These are phyloP conservation scores for Cepaea nemoralis DNA, from an alignment of 1,140 invertebrate species.

Conservation along the genomic window DNA sequence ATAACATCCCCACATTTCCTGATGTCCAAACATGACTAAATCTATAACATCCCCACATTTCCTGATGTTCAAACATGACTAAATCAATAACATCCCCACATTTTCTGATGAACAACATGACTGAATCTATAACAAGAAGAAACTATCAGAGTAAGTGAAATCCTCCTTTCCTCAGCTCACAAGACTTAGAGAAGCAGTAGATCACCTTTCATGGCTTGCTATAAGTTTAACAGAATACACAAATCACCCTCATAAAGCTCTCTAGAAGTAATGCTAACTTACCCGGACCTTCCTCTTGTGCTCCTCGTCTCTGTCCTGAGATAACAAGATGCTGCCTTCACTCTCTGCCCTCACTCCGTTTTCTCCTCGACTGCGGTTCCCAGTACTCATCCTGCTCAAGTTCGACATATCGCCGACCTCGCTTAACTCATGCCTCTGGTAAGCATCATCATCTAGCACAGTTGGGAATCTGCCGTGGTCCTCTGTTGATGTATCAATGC, in stretches of 20 bases:
- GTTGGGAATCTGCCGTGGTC: not conserved
- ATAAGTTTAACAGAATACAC: slow-evolving; percentile 4
- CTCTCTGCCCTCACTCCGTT: not conserved
- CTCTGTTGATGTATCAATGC: not conserved
- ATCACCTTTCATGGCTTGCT: no score
- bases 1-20: no score
- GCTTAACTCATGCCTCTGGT: not conserved
- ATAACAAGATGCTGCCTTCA: slow-evolving; percentile 30
- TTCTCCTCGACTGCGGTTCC: not conserved
- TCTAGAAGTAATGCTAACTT: no score
- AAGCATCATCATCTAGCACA: not conserved
- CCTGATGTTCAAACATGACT: no score
- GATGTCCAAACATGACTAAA: no score
- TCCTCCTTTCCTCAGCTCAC: no score
- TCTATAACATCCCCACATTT: no score
- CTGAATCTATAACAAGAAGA: no score
- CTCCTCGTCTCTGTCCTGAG: slow-evolving; percentile 49
- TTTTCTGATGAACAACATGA: no score
- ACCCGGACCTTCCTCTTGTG: slow-evolving; percentile 59
- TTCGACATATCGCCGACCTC: not conserved
- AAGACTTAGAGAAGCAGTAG: no score
- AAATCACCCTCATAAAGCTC: not conserved
- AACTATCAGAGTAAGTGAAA: no score
- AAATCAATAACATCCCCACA: no score
- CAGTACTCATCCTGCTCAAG: slow-evolving; percentile 7